A percentile compares a stretch with the other conserved stretches of the same genome.
Conservation (phyloP, 2,888 invertebrate genomes). For the Eremobia ochroleuca region DNA sequence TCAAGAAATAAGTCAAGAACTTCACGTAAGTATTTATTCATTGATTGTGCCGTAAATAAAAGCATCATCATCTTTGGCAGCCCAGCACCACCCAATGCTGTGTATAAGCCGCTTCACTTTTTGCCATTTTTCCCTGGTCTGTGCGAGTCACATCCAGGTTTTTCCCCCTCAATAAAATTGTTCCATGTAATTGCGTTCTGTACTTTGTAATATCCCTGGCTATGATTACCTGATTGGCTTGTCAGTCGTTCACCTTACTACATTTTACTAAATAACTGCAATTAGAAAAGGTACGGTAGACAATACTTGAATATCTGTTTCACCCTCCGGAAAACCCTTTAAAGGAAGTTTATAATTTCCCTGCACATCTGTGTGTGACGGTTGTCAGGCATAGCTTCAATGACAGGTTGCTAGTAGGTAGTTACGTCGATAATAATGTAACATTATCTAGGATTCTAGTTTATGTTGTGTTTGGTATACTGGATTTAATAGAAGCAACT, state of each 20-base stretch:
- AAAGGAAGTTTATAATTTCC: constrained; percentile 33
- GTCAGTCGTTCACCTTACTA: not conserved
- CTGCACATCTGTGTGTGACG: constrained; percentile 14
- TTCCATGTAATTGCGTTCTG: not conserved
- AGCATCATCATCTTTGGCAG: not conserved
- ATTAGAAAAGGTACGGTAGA: not conserved
- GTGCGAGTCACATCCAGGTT: not conserved
- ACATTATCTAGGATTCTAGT: constrained; percentile 30
- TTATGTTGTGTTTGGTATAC: not conserved
- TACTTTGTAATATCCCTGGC: not conserved
- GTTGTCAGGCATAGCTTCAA: not conserved
- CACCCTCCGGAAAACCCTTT: constrained; percentile 19
- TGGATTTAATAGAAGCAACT: not conserved
- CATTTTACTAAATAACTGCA: not conserved
- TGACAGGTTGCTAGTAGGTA: not conserved
- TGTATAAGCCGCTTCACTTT: not conserved
- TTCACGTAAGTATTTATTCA: too few relatives aligned
- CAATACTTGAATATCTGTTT: not conserved
- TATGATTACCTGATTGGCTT: not conserved
- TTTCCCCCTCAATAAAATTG: not conserved
- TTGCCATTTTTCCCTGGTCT: not conserved
- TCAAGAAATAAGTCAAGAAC: constrained; percentile 11
- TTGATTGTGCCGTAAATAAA: constrained; percentile 6
- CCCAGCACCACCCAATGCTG: not conserved
- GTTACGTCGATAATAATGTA: constrained; percentile 11